phyloP scores from a whole-genome alignment of 2,888 invertebrate genomes.

The Altica lythri region DNA sequence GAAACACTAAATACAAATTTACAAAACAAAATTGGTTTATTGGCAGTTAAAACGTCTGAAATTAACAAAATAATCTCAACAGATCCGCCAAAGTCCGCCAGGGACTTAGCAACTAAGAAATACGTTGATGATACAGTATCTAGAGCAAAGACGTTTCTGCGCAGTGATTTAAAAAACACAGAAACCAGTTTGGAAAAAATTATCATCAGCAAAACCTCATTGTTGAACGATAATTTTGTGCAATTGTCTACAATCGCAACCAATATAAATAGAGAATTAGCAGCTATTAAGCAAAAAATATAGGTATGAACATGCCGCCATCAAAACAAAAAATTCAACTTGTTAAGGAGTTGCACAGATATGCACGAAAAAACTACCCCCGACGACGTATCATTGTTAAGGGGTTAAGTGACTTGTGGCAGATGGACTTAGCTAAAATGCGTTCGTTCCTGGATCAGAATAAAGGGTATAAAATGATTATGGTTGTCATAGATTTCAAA shows the following conservation, averaged over 20 bases:
- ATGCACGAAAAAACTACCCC: conserved; percentile 50
- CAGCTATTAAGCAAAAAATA: too few relatives aligned
- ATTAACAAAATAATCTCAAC: not conserved
- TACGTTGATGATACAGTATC: conserved; percentile 13
- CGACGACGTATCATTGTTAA: conserved; percentile 48
- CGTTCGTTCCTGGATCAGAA: conserved; percentile 44
- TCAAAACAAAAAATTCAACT: too few relatives aligned
- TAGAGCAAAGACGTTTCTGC: not conserved
- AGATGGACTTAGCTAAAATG: conserved; percentile 55
- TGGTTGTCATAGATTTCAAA: conserved; percentile 51
- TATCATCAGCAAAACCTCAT: too few relatives aligned
- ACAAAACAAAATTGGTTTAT: not conserved
- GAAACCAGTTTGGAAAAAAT: not conserved
- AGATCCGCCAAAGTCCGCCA: not conserved
- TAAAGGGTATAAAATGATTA: conserved; percentile 47
- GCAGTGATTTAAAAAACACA: not conserved
- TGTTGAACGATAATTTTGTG: not conserved
- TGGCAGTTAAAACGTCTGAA: not conserved
- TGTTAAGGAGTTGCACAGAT: conserved; percentile 49
- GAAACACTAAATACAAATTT: too few relatives aligned
- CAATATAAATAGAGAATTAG: not conserved
- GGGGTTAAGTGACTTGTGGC: conserved; percentile 54
- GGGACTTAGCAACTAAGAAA: conserved; percentile 9
- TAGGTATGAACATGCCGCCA: too few relatives aligned
- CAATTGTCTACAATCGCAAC: not conserved